Evolutionary conservation across 2,888 invertebrate species (phyloP).

Genomic region (Entomobrya multifasciata): DNA sequence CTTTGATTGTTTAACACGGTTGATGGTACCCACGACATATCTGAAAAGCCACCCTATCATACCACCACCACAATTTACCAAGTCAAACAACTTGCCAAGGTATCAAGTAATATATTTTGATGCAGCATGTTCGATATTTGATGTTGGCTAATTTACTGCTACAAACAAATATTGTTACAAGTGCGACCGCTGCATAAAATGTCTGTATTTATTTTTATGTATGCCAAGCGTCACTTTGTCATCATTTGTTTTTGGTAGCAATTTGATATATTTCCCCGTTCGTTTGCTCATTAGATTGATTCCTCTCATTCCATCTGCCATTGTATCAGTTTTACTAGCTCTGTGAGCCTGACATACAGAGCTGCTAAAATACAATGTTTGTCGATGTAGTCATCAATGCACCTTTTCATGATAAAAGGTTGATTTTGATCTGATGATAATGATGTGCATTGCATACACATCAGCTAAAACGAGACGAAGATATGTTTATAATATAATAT

Average conservation of each 20-base stretch:
- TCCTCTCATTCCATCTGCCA: constrained; percentile 2
- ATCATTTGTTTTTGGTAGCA: constrained; percentile 29
- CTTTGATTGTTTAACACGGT: constrained; percentile 47
- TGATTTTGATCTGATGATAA: not conserved
- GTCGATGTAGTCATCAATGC: not conserved
- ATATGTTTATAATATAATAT: not conserved
- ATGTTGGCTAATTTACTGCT: not conserved
- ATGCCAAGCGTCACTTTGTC: constrained; percentile 14
- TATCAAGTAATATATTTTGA: constrained; percentile 24
- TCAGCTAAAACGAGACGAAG: constrained; percentile 32
- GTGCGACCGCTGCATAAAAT: not conserved
- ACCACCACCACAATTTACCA: constrained; percentile 2
- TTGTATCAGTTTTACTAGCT: not conserved
- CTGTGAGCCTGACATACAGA: constrained; percentile 2
- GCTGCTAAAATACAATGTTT: too few relatives aligned
- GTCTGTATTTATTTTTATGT: not conserved
- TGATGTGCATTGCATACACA: constrained; percentile 11
- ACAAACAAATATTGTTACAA: constrained; percentile 14
- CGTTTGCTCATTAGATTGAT: not conserved
- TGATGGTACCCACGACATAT: constrained; percentile 29
- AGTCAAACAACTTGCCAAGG: not conserved
- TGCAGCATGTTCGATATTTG: not conserved
- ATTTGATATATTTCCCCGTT: constrained; percentile 31
- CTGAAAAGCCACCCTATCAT: too few relatives aligned
- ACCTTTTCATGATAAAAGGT: not conserved